Base-by-base conservation (phyloP, 2,113 vertebrate genomes). In the Vulpes vulpes region DNA sequence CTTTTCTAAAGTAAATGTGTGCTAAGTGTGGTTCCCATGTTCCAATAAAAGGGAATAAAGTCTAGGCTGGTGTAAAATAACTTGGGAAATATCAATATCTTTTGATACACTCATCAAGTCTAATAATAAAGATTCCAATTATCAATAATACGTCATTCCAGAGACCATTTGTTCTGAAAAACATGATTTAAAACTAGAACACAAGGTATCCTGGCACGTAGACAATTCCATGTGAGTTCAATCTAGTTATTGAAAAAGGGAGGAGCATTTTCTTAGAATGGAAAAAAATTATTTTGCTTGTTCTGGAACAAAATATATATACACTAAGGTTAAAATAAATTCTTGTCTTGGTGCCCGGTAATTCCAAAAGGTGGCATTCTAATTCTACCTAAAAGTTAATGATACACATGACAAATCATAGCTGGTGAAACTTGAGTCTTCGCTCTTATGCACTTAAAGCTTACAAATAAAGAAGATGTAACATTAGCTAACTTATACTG, bases 381-480 rank as follows among this genome's bases (percentile, higher is more conserved):
- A 88, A 79, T 74, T 62, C 78, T 84, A 88, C 69, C 67, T 95
- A 73, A 88, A 88, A 95, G 79, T 30, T 95, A 83, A 91, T 67
- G 80, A 76, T 88, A 65, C 49, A 71, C 43, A 53, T 92, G 74
- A 80, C 53, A 97, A 97, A 95, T 80, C 35, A 97, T 84, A 78
- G 35, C 32, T 88, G 57, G 20, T 73, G 3, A 93, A 91, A 95
- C 80, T 51, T 94, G 57, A 94, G 30, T 95, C 84, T 88, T 67
- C 53, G 51, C 49, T 73, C 82, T n/a, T 91, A 49, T 88, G 62
- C 32, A 65, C 43, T 55, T 93, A 91, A 96, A 88, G 55, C 76
- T 97, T 96, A 83, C 49, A 95, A 55, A 91, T 95, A 95, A 84
- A 65, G n/a, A 95, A 76, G 74, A 96, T 93, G 51, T 84, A 93